Percentiles rank a stretch among this genome's conserved stretches.
phyloP scores from a whole-genome alignment of 2,797 vertebrate species.

The Bryconaethiops microstoma region DNA sequence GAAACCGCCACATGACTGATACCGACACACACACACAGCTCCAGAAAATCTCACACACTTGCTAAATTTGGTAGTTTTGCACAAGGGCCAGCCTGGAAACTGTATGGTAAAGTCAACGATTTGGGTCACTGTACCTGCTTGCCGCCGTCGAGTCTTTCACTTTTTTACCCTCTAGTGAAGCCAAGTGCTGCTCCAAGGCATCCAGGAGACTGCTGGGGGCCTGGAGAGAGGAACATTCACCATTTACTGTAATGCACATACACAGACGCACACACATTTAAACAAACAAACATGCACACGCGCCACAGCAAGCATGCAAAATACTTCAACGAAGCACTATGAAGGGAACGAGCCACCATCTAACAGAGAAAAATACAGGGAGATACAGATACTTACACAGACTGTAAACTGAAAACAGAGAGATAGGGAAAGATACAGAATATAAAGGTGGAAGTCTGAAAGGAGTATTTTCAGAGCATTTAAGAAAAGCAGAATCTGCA shows the following conservation, averaged over 20 bases:
- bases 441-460: slow-evolving; percentile 76
- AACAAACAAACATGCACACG: not conserved
- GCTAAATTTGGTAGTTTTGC: slow-evolving; percentile 36
- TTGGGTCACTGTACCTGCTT: slow-evolving; percentile 83
- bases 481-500: slow-evolving; percentile 35
- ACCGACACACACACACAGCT: not conserved
- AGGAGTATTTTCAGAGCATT: slow-evolving; percentile 48
- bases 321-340: slow-evolving; percentile 30
- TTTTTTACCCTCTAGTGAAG: slow-evolving; percentile 95
- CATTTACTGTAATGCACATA: slow-evolving; percentile 47
- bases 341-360: slow-evolving; percentile 45
- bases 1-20: not conserved
- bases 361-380: slow-evolving; percentile 64
- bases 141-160: slow-evolving; percentile 95
- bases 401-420: slow-evolving; percentile 76
- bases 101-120: slow-evolving; percentile 19
- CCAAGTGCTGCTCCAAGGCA: slow-evolving; percentile 94
- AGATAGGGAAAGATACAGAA: slow-evolving; percentile 72
- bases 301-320: slow-evolving; percentile 50
- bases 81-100: slow-evolving; percentile 21
- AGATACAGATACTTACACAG: slow-evolving; percentile 78
- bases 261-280: slow-evolving; percentile 35
- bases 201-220: slow-evolving; percentile 94
- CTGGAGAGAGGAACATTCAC: slow-evolving; percentile 69
- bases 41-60: slow-evolving; percentile 10